Evolutionary conservation across 2,888 invertebrate species (phyloP), one percentile per base, ranked within the genome.

Genomic region (Eristalis tenax): DNA sequence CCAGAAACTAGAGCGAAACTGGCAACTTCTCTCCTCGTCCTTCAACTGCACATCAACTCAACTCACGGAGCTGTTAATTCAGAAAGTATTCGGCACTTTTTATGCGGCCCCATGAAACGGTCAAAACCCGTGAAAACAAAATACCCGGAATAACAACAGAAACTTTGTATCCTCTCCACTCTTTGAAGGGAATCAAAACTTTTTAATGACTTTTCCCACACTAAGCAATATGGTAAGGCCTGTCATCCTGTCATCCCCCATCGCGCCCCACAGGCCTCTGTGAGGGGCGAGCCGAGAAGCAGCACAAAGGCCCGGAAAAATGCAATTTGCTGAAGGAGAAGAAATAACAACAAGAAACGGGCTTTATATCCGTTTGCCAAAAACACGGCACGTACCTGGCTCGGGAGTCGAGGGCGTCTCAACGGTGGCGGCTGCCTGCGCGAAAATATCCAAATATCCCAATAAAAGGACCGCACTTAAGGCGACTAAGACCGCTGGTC

Each of bases 351-450:
- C 59, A 43, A 68, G 38, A 71, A 61, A 78, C 56, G 69, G 40
- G 15, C 65, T 70, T 79, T 82, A 74, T 74, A 71, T 82, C 82
- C 78, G 77, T 74, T 78, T 68, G 63, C 56, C 78, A 79, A 84
- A 83, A 84, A 70, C 79, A 79, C 38, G 61, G 57, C 74, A 86
- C 84, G 75, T 89, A 89, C 89, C 89, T 89, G 89, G 89, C 83
- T 89, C 89, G 68, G 89, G 88, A 61, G 89, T 89, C 22, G 89
- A 89, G 43, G 88, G 84, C 22, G 74, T 83, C 73, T 89, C 89
- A 26, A 68, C 76, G 22, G 74, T 59, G 40, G 82, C 83, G 77
- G 59, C 81, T 22, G 69, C 78, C 64, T 73, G 79, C 57, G 79
- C 66, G 50, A 76, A 76, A 57, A 83, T 88, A 88, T 89, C 89